These are phyloP conservation scores for Dastarcus helophoroides DNA, from an alignment of 2,888 invertebrate species.

Conservation along the genomic window DNA sequence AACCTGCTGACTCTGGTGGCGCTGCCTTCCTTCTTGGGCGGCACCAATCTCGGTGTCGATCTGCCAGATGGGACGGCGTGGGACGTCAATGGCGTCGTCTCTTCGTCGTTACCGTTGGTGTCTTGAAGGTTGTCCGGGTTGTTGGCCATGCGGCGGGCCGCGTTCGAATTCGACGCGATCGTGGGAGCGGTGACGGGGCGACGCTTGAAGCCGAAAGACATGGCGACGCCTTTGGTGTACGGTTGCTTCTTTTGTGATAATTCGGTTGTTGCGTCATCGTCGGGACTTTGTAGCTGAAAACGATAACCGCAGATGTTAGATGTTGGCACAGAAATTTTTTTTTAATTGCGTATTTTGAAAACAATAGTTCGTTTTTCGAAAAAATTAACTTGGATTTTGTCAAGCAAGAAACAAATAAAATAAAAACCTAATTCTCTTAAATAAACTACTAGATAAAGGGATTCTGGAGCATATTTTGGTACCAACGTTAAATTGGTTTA, in stretches of 20 bases:
- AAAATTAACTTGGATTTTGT: too few relatives aligned
- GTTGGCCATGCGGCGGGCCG: constrained; percentile 37
- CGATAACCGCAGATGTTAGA: too few relatives aligned
- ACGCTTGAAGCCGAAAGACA: constrained; percentile 74
- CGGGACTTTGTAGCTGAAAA: constrained; percentile 21
- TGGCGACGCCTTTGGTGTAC: constrained; percentile 60
- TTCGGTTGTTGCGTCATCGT: constrained; percentile 12
- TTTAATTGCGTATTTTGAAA: too few relatives aligned
- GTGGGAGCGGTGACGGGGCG: constrained; percentile 45
- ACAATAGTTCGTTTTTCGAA: too few relatives aligned
- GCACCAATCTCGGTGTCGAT: constrained; percentile 52
- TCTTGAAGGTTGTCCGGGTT: constrained; percentile 16
- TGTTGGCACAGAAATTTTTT: too few relatives aligned
- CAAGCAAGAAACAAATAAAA: too few relatives aligned
- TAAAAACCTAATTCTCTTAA: too few relatives aligned
- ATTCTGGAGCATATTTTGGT: too few relatives aligned
- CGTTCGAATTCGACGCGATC: constrained; percentile 24
- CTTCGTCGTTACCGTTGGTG: constrained; percentile 24
- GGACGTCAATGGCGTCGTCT: constrained; percentile 27
- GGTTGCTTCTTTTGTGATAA: constrained; percentile 4
- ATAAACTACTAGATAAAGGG: too few relatives aligned
- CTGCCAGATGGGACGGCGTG: constrained; percentile 44
- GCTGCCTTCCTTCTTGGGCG: constrained; percentile 54
- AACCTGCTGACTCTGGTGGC: constrained; percentile 59
- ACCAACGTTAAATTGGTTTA: too few relatives aligned